phyloP scores from a whole-genome alignment of 2,888 invertebrate genomes.

The Clivina fossor region DNA sequence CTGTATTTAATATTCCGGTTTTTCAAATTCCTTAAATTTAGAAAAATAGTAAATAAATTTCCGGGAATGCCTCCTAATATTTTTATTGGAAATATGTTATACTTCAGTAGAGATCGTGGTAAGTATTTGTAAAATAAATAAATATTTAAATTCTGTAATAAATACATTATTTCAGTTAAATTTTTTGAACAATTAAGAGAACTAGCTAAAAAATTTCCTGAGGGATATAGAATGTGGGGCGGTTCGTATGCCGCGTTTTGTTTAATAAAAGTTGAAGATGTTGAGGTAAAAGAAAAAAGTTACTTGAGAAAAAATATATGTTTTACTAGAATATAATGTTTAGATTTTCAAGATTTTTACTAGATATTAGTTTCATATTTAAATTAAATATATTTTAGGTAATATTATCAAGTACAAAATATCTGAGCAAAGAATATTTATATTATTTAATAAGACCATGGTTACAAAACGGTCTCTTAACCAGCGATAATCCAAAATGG shows the following conservation, averaged over 20 bases:
- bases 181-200: conserved; percentile 15
- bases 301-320: no score
- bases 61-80: no score
- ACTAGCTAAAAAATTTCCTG: conserved; percentile 1
- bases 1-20: no score
- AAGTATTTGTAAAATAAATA: no score
- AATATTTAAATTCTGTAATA: no score
- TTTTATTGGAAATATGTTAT: no score
- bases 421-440: not conserved
- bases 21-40: no score
- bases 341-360: no score
- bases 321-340: no score
- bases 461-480: conserved; percentile 4
- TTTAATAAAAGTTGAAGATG: conserved; percentile 17
- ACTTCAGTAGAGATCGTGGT: no score
- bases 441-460: not conserved
- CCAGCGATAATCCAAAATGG: conserved; percentile 14
- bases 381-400: conserved; percentile 5
- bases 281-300: conserved; percentile 22
- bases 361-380: not conserved
- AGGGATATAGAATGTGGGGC: conserved; percentile 14
- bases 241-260: not conserved
- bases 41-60: no score
- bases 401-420: conserved; percentile 1
- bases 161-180: no score